Evolutionary conservation across 1,140 invertebrate genomes (phyloP), one percentile per base, ranked within the genome.

Genomic region (Meloidogyne floridensis): DNA sequence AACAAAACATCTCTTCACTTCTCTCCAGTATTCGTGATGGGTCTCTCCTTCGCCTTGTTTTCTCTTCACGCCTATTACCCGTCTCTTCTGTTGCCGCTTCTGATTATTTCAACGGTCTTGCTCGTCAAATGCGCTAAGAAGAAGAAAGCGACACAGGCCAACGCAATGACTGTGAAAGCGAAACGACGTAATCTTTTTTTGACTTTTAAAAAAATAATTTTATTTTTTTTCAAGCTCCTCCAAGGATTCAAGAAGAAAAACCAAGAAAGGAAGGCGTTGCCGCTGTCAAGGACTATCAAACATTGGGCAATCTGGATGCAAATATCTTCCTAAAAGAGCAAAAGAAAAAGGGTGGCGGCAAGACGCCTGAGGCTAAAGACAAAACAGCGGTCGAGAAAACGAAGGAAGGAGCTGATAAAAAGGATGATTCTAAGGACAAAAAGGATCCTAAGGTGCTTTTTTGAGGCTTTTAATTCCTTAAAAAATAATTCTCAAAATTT

Each of bases 171-270:
- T n/a, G 6, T 65, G 15, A 65, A 65, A 15, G 56, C 56, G 3
- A 65, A 65, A 65, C 15, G 10, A 65, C 56, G 56, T 65, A 65
- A 11, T 13, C 2, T n/a, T n/a, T n/a, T n/a, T n/a, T n/a, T n/a
- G n/a, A n/a, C n/a, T n/a, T n/a, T n/a, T n/a, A n/a, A n/a, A n/a
- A n/a, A n/a, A n/a, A n/a, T n/a, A n/a, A n/a, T n/a, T n/a, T n/a
- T n/a, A n/a, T n/a, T n/a, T n/a, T n/a, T 65, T 65, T 65, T 65
- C 15, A 65, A n/a, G 56, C 56, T 65, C 56, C 56, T n/a, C 56
- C 56, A 65, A 65, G n/a, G 15, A 4, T 15, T 65, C 56, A 15
- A n/a, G 56, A 65, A n/a, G 56, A 65, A n/a, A 15, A 65, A 65
- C 56, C 56, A 65, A 15, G 56, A 7, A 65, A 65, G 15, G 56